A percentile compares a stretch with the other conserved stretches of the same genome.
Conservation (phyloP, 2,797 vertebrate genomes). For the Coregonus ussuriensis region DNA sequence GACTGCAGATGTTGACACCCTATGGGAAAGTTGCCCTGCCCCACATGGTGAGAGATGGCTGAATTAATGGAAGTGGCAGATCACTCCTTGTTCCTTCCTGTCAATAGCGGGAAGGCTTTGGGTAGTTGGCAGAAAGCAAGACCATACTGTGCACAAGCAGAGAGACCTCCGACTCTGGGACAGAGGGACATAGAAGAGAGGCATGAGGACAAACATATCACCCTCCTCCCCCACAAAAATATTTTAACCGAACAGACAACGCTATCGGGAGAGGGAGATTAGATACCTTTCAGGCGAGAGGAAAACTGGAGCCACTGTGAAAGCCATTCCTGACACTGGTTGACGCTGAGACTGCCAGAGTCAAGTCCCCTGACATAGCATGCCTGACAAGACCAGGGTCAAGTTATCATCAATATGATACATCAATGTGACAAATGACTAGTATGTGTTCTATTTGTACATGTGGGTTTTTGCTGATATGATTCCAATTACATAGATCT, state of each 20-base stretch:
- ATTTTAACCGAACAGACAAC: background rate
- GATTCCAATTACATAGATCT: background rate
- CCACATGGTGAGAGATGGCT: background rate
- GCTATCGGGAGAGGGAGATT: background rate
- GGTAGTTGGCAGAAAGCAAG: constrained; percentile 84
- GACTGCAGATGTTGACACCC: constrained; percentile 20
- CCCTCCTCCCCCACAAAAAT: background rate
- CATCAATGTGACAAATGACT: background rate
- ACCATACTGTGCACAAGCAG: constrained; percentile 88
- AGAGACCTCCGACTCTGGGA: constrained; percentile 84
- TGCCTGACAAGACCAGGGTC: constrained; percentile 74
- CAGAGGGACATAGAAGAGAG: background rate
- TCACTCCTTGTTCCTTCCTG: constrained; percentile 33
- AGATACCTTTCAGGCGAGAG: constrained; percentile 81
- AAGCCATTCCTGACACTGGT: constrained; percentile 84
- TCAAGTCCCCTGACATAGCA: constrained; percentile 88
- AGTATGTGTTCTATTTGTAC: background rate
- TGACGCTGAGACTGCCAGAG: constrained; percentile 61
- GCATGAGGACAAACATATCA: background rate
- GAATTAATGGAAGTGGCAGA: constrained; percentile 7
- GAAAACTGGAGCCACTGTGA: constrained; percentile 88
- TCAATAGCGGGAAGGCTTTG: constrained; percentile 45
- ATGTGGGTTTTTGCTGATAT: background rate
- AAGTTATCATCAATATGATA: background rate
- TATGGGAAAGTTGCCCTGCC: constrained; percentile 24